Evolutionary conservation across 2,888 invertebrate genomes (phyloP).

Genomic region (Tachina fera): DNA sequence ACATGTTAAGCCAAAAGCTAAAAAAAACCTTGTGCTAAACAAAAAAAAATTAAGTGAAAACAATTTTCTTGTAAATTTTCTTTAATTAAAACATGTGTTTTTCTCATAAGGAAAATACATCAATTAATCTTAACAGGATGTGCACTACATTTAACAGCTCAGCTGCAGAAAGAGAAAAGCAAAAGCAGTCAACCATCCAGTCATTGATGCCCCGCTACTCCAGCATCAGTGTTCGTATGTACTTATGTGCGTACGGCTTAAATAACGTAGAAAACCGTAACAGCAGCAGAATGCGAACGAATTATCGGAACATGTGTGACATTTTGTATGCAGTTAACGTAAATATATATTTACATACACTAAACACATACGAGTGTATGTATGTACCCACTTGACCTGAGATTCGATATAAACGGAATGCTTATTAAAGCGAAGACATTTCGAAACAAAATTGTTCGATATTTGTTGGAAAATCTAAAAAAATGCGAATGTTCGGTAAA

Average conservation of each 20-base stretch:
- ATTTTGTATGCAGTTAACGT: slow-evolving; percentile 58
- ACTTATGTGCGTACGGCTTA: neutral
- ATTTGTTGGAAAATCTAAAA: no score
- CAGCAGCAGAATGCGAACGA: neutral
- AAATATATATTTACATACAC: neutral
- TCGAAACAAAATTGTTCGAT: no score
- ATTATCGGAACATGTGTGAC: slow-evolving; percentile 53
- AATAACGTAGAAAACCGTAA: slow-evolving; percentile 18
- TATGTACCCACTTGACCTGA: no score
- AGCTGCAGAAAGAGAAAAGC: slow-evolving; percentile 22
- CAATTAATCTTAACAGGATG: slow-evolving; percentile 71
- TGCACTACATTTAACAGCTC: slow-evolving; percentile 65
- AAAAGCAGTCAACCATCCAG: slow-evolving; percentile 17
- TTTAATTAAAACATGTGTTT: slow-evolving; percentile 60
- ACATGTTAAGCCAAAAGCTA: slow-evolving; percentile 17
- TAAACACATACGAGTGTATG: no score
- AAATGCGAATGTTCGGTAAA: no score
- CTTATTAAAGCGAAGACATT: no score
- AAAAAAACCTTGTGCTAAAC: neutral
- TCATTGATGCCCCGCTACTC: slow-evolving; percentile 14
- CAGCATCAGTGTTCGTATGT: slow-evolving; percentile 9
- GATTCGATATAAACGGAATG: no score
- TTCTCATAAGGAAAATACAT: slow-evolving; percentile 54
- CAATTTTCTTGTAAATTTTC: slow-evolving; percentile 34
- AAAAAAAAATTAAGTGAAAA: slow-evolving; percentile 29